Conservation (phyloP, 1,140 invertebrate genomes). For the Gyrodactylus bullatarudis region DNA sequence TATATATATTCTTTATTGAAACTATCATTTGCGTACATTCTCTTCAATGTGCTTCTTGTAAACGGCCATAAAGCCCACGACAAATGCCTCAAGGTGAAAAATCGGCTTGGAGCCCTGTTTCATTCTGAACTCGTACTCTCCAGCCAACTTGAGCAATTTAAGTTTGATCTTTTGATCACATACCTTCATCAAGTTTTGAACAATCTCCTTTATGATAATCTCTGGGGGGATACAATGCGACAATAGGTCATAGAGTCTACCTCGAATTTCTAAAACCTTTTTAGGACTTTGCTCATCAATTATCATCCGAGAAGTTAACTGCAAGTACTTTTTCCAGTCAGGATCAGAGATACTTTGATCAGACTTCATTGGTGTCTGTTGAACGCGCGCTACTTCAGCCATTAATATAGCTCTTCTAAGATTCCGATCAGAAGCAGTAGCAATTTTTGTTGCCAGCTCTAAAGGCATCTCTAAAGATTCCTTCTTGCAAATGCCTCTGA, state of each 20-base stretch:
- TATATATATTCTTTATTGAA: no score
- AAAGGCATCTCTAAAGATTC: constrained; percentile 42
- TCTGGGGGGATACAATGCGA: constrained; percentile 68
- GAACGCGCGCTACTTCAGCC: constrained; percentile 63
- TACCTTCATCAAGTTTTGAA: constrained; percentile 46
- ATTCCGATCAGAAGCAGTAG: constrained; percentile 48
- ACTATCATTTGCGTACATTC: background rate
- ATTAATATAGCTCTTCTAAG: constrained; percentile 62
- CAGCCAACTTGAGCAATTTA: constrained; percentile 44
- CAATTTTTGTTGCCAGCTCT: constrained; percentile 40
- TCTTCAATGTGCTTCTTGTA: constrained; percentile 26
- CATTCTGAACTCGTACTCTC: constrained; percentile 56
- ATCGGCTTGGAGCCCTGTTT: constrained; percentile 62
- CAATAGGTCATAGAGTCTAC: constrained; percentile 58
- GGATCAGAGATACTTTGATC: constrained; percentile 48
- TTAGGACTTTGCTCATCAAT: constrained; percentile 50
- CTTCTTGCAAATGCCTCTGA: constrained; percentile 41
- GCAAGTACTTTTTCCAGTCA: constrained; percentile 65
- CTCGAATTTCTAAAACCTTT: constrained; percentile 45
- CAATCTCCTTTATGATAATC: constrained; percentile 53
- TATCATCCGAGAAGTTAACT: constrained; percentile 51
- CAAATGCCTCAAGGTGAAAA: constrained; percentile 79
- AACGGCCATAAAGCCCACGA: constrained; percentile 69
- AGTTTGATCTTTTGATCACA: constrained; percentile 59
- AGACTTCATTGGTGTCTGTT: constrained; percentile 35